A percentile compares a stretch with the other conserved stretches of the same genome.
These are phyloP conservation scores for Malachius bipustulatus DNA, from an alignment of 2,888 invertebrate genomes.

Conservation along the genomic window DNA sequence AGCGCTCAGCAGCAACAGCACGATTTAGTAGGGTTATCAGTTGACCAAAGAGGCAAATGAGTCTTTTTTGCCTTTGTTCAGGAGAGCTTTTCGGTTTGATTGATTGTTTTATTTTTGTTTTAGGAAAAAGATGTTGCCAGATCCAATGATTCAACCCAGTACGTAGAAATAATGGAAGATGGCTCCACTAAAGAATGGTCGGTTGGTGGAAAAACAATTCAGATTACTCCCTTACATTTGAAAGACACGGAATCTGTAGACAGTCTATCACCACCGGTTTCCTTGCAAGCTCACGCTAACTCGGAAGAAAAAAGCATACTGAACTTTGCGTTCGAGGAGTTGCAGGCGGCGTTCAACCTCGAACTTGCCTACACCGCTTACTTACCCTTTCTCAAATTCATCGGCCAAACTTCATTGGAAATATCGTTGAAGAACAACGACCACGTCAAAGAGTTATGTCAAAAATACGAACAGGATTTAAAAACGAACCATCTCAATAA, in stretches of 20 bases:
- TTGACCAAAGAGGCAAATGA: too few relatives aligned
- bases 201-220: slow-evolving; percentile 43
- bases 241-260: slow-evolving; percentile 43
- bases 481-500: slow-evolving; percentile 12
- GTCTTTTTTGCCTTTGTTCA: too few relatives aligned
- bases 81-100: too few relatives aligned
- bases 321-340: slow-evolving; percentile 55
- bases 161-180: slow-evolving; percentile 48
- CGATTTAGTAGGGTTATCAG: too few relatives aligned
- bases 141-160: slow-evolving; percentile 26
- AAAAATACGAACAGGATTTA: slow-evolving; percentile 51
- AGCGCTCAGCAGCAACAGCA: too few relatives aligned
- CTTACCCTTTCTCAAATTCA: slow-evolving; percentile 57
- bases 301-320: slow-evolving; percentile 27
- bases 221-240: slow-evolving; percentile 33
- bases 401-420: slow-evolving; percentile 60
- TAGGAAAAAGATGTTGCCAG: too few relatives aligned
- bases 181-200: slow-evolving; percentile 50
- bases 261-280: slow-evolving; percentile 47
- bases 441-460: slow-evolving; percentile 64
- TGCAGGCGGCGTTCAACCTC: slow-evolving; percentile 70
- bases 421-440: slow-evolving; percentile 65
- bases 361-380: slow-evolving; percentile 78
- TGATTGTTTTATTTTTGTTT: too few relatives aligned
- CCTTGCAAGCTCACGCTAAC: slow-evolving; percentile 20